Evolutionary conservation across 2,113 vertebrate species (phyloP).

Genomic region (Charadrius vociferus): DNA sequence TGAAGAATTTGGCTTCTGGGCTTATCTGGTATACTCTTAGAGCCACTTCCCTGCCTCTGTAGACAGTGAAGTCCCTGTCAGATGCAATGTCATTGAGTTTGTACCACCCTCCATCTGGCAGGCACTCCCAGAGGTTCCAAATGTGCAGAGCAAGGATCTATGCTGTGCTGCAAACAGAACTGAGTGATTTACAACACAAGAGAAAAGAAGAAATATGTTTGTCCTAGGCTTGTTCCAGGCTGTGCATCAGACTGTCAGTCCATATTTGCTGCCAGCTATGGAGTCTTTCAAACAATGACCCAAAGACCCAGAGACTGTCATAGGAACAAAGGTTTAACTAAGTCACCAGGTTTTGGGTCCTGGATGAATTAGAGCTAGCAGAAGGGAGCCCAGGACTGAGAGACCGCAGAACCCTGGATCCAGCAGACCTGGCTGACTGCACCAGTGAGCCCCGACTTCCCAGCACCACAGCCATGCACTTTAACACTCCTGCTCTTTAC

Average conservation of each 20-base stretch:
- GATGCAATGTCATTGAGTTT: conserved; percentile 28
- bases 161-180: background rate
- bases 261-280: background rate
- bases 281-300: background rate
- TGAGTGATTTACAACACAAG: background rate
- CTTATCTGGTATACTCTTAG: background rate
- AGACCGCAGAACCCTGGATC: background rate
- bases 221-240: background rate
- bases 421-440: background rate
- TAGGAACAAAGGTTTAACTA: background rate
- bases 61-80: conserved; percentile 5
- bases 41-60: background rate
- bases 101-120: background rate
- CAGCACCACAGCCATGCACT: background rate
- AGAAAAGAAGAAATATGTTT: background rate
- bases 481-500: background rate
- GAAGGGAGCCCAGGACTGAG: background rate
- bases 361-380: background rate
- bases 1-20: background rate
- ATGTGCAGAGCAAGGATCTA: background rate
- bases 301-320: background rate
- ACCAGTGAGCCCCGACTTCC: background rate
- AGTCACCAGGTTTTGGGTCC: background rate
- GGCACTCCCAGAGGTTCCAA: conserved; percentile 14
- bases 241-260: background rate